Percentiles rank a stretch among this genome's conserved stretches.
phyloP scores from a whole-genome alignment of 2,797 vertebrate genomes.

The Acipenser oxyrinchus region DNA sequence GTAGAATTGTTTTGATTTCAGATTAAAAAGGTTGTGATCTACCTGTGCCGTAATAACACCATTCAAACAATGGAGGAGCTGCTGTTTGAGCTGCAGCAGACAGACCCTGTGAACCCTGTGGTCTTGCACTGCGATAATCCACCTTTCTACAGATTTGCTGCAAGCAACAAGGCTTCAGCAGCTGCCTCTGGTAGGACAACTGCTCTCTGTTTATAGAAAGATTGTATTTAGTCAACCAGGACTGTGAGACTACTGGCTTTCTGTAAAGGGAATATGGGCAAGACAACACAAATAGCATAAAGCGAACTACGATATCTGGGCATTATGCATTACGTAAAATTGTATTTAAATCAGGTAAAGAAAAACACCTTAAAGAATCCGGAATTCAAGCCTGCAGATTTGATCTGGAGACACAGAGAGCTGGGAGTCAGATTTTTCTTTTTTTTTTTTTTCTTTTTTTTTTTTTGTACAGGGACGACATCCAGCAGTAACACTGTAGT shows the following conservation, averaged over 20 bases:
- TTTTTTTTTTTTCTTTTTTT: not conserved
- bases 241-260: too few species aligned
- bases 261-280: too few species aligned
- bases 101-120: constrained; percentile 91
- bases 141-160: constrained; percentile 90
- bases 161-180: constrained; percentile 88
- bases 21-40: constrained; percentile 98
- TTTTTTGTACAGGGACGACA: constrained; percentile 71
- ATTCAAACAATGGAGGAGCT: constrained; percentile 98
- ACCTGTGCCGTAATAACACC: constrained; percentile 94
- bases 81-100: constrained; percentile 95
- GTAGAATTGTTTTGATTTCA: constrained; percentile 37
- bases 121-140: constrained; percentile 95
- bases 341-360: too few species aligned
- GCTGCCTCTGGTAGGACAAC: constrained; percentile 77
- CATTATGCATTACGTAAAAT: too few species aligned
- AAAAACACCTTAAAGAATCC: too few species aligned
- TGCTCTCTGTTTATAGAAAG: too few species aligned
- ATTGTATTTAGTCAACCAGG: too few species aligned
- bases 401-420: too few species aligned
- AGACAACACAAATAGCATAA: too few species aligned
- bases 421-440: not conserved
- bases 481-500: constrained; percentile 97
- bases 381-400: too few species aligned
- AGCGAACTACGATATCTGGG: too few species aligned